phyloP scores from a whole-genome alignment of 37 sponge, comb jelly and placozoan genomes.

The Chondrosia reniformis region DNA sequence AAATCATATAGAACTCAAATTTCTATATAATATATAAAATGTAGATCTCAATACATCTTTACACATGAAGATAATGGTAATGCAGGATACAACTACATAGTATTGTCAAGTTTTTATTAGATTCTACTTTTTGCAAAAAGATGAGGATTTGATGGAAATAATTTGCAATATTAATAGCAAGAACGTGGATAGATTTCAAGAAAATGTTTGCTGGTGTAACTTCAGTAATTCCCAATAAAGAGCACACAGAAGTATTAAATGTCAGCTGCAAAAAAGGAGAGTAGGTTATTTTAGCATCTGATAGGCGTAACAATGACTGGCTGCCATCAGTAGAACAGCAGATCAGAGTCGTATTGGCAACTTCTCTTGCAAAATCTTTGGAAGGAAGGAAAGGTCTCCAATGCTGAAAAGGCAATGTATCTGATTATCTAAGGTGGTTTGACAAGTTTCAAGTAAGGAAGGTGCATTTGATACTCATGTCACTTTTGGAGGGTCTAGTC shows the following conservation, averaged over 20 bases:
- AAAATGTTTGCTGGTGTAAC: constrained; percentile 99
- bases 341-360: constrained; percentile 88
- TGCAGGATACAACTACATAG: too few species aligned
- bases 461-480: too few species aligned
- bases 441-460: constrained; percentile 75
- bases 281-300: constrained; percentile 54
- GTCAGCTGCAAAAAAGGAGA: constrained; percentile 93
- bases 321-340: constrained; percentile 89
- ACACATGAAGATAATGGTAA: too few species aligned
- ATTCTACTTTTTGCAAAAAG: constrained; percentile 99
- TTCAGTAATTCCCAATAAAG: constrained; percentile 77
- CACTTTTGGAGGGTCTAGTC: too few species aligned
- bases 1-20: too few species aligned
- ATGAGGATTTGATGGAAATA: constrained; percentile 97
- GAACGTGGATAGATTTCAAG: constrained; percentile 87
- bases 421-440: constrained; percentile 84
- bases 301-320: constrained; percentile 99
- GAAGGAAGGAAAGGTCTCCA: constrained; percentile 64
- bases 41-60: too few species aligned
- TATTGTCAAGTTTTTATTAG: too few species aligned
- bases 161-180: constrained; percentile 99
- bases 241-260: constrained; percentile 62
- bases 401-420: constrained; percentile 24
- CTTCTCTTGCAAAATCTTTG: constrained; percentile 76
- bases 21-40: too few species aligned